Base-by-base conservation (phyloP, 2,797 vertebrate species). In the Varecia variegata region DNA sequence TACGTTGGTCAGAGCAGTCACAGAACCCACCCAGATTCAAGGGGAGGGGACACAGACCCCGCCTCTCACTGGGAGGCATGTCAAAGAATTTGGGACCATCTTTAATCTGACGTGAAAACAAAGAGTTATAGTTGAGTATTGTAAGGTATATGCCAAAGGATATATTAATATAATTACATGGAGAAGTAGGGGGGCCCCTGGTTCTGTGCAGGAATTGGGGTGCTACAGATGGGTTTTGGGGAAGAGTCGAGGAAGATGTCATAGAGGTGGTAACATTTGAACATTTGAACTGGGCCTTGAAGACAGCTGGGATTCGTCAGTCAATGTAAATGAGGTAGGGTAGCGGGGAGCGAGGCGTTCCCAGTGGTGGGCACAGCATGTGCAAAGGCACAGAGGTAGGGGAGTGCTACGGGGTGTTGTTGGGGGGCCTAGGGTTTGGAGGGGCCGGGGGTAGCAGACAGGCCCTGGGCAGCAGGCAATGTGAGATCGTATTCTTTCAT, bases 181-280 rank as follows among this genome's bases (percentile, higher is more conserved):
- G 56, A 43, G 50, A 27, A 65, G 17, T 20, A 23, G 32, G 10
- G 62, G 40, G 27, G 15, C 35, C 30, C 30, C n/a, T 3, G 1
- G 12, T 13, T 67, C 32, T 9, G 0, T 18, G 35, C 3, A 23
- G 67, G 21, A 5, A 2, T 11, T 4, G 30, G 47, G 6, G n/a
- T 5, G 10, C 25, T 90, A 25, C 40, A 32, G 83, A 38, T 9
- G n/a, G 52, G 25, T 9, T 5, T 17, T n/a, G 76, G 38, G 20
- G 14, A 27, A 86, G 40, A 38, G 73, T 13, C 32, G 13, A 74
- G 38, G 82, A 12, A 35, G 62, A 18, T 18, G 50, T 38, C 60
- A 3, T 10, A 3, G 58, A 40, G 1, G 25, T n/a, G 71, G 30
- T 21, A 2, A 35, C 58, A 35, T 68, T 6, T 45, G 67, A 40